Percentiles rank a stretch among this genome's conserved stretches.
Conservation (phyloP, 2,888 invertebrate species). For the Caradrina kadenii region DNA sequence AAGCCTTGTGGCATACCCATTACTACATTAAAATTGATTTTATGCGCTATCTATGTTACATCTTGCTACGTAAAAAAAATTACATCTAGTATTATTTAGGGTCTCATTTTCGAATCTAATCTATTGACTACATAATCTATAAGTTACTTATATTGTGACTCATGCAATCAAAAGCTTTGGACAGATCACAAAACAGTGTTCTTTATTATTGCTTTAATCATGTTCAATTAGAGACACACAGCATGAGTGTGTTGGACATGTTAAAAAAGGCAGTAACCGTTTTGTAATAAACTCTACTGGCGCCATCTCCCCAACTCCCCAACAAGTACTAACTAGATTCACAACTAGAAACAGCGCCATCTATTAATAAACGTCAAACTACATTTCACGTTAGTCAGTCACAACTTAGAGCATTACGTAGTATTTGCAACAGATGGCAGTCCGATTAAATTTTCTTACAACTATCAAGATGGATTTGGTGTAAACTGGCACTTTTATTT, state of each 20-base stretch:
- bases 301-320: conserved; percentile 23
- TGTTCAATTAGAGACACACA: conserved; percentile 27
- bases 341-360: conserved; percentile 21
- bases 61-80: background rate
- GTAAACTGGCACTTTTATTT: background rate
- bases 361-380: background rate
- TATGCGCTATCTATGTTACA: background rate
- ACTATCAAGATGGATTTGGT: background rate
- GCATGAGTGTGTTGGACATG: conserved; percentile 12
- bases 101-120: background rate
- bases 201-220: conserved; percentile 34
- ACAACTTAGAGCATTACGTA: background rate
- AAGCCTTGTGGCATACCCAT: conserved; percentile 15
- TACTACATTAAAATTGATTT: background rate
- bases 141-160: conserved; percentile 24
- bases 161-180: conserved; percentile 36
- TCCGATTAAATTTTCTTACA: background rate
- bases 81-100: background rate
- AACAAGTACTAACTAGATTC: background rate
- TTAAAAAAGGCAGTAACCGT: conserved; percentile 6
- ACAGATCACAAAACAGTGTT: conserved; percentile 17
- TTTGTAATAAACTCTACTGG: background rate
- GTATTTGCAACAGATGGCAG: conserved; percentile 23
- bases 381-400: no score
- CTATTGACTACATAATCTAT: background rate